Percentiles rank a stretch among this genome's conserved stretches.
phyloP scores from a whole-genome alignment of 2,888 invertebrate species.

The Hirudinaria manillensis region DNA sequence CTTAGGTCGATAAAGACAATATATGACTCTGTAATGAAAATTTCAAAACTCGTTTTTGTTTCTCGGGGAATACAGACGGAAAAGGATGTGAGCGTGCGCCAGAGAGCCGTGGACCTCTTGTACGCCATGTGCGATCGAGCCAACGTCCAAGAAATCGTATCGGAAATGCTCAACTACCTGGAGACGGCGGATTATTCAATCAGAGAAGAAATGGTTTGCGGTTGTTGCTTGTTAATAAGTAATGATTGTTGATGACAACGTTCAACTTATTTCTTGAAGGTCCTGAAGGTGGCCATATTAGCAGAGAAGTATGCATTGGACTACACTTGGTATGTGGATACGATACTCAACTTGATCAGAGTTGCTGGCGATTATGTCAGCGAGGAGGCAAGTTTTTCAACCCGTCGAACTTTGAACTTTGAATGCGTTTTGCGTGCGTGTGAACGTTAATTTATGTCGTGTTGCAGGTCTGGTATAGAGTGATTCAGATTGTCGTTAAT shows the following conservation, averaged over 20 bases:
- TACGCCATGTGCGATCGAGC: conserved; percentile 99
- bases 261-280: conserved; percentile 49
- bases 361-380: conserved; percentile 99
- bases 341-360: conserved; percentile 96
- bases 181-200: conserved; percentile 99
- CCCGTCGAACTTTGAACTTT: too few species aligned
- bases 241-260: neutral
- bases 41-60: neutral
- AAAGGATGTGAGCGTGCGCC: conserved; percentile 93
- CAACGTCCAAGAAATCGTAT: conserved; percentile 98
- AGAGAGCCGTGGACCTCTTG: conserved; percentile 92
- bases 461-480: conserved; percentile 76
- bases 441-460: neutral
- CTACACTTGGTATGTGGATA: conserved; percentile 94
- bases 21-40: neutral
- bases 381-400: conserved; percentile 71
- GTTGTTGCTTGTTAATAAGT: neutral
- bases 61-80: conserved; percentile 69
- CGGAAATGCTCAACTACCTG: conserved; percentile 96
- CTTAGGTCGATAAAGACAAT: neutral
- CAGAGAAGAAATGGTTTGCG: conserved; percentile 89
- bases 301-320: conserved; percentile 99
- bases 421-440: neutral
- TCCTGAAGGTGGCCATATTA: conserved; percentile 94
- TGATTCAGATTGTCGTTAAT: conserved; percentile 98